Percentiles rank a stretch among this genome's conserved stretches.
Evolutionary conservation across 2,797 vertebrate genomes (phyloP).

Genomic region (Rhodeus uyekii): DNA sequence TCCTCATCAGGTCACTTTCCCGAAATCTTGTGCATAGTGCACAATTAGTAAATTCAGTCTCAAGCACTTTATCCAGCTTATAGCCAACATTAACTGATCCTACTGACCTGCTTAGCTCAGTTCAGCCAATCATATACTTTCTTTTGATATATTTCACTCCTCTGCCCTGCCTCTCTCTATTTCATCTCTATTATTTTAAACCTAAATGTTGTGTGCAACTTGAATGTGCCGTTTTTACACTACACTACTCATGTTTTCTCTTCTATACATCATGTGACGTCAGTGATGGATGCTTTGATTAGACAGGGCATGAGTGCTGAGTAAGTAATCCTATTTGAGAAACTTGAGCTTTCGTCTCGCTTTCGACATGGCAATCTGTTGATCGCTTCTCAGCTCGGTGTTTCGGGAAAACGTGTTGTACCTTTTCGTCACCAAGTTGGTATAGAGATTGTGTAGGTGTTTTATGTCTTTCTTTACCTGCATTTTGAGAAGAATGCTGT

Average conservation of each 20-base stretch:
- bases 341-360: constrained; percentile 58
- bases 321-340: constrained; percentile 77
- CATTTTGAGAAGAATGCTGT: neutral
- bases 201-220: neutral
- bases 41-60: constrained; percentile 64
- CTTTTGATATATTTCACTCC: neutral
- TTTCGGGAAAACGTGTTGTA: constrained; percentile 18
- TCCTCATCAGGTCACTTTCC: constrained; percentile 66
- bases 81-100: constrained; percentile 47
- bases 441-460: neutral
- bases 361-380: constrained; percentile 57
- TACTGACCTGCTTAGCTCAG: constrained; percentile 43
- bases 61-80: constrained; percentile 72
- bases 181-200: neutral
- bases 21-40: constrained; percentile 56
- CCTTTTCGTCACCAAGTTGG: neutral
- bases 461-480: neutral
- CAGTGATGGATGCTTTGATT: constrained; percentile 38
- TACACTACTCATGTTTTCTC: constrained; percentile 6
- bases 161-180: neutral
- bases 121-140: constrained; percentile 27
- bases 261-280: constrained; percentile 53
- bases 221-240: neutral
- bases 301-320: constrained; percentile 69
- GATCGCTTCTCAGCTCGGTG: constrained; percentile 63